Evolutionary conservation across 53 echinoderm and acorn worm species (phyloP).

Genomic region (Luidia sarsii): DNA sequence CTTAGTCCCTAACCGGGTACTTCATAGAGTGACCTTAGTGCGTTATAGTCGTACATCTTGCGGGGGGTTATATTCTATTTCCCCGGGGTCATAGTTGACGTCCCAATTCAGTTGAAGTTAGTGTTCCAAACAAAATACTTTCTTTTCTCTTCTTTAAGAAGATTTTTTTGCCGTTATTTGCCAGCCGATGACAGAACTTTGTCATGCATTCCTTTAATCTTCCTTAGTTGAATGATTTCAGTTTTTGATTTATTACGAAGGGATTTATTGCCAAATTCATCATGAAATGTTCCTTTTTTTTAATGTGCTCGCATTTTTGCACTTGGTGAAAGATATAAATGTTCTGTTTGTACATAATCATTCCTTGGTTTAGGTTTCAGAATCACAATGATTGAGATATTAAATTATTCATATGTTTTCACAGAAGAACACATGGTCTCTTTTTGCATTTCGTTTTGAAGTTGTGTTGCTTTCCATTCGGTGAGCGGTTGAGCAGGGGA

Average conservation of each 20-base stretch:
- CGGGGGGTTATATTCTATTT: background rate
- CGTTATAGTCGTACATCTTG: too few species aligned
- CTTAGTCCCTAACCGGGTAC: too few species aligned
- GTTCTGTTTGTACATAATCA: background rate
- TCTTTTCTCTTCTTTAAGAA: background rate
- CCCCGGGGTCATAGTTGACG: too few species aligned
- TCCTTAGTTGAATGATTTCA: background rate
- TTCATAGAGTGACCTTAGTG: too few species aligned
- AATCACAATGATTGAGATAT: background rate
- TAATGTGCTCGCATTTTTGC: background rate
- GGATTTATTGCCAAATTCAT: background rate
- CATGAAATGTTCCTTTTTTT: background rate
- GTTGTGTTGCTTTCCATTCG: background rate
- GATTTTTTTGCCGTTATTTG: background rate
- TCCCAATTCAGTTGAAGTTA: too few species aligned
- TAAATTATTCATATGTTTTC: constrained; percentile 13
- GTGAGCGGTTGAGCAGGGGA: too few species aligned
- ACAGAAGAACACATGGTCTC: background rate
- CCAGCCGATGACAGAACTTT: too few species aligned
- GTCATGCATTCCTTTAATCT: background rate
- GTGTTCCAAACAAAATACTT: too few species aligned
- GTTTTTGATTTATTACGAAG: background rate
- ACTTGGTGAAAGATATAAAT: background rate
- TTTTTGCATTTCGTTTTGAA: background rate
- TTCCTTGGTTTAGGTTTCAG: background rate